A percentile compares a stretch with the other conserved stretches of the same genome.
Conservation (phyloP, 2,113 vertebrate genomes). For the Leptosomus discolor region DNA sequence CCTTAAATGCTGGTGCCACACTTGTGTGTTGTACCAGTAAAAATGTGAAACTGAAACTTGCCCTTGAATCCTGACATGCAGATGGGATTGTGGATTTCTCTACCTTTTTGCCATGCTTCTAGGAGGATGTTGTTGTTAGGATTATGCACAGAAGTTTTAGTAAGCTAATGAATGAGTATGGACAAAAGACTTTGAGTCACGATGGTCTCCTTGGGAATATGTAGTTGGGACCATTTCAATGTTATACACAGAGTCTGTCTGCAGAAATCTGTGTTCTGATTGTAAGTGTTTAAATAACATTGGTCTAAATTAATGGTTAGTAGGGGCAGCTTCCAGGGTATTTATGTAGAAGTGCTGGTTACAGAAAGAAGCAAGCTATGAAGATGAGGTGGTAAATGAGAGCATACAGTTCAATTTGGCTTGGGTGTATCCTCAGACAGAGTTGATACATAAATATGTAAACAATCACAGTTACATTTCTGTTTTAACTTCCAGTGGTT, state of each 20-base stretch:
- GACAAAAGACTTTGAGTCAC: not conserved
- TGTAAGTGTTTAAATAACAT: not conserved
- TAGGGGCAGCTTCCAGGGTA: not conserved
- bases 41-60: not conserved
- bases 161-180: not conserved
- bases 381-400: not conserved
- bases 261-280: not conserved
- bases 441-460: not conserved
- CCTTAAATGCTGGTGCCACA: not conserved
- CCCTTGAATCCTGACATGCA: not conserved
- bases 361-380: not conserved
- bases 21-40: not conserved
- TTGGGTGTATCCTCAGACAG: not conserved
- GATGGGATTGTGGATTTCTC: not conserved
- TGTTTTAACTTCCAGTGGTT: not conserved
- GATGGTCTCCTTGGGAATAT: not conserved
- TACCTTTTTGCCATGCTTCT: not conserved
- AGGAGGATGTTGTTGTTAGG: not conserved
- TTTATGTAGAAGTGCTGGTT: not conserved
- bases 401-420: not conserved
- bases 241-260: not conserved
- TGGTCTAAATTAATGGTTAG: not conserved
- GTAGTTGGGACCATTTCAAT: not conserved
- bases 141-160: not conserved
- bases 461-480: not conserved